Base-by-base conservation (phyloP, 2,888 invertebrate species). In the Oscheius myriophilus region DNA sequence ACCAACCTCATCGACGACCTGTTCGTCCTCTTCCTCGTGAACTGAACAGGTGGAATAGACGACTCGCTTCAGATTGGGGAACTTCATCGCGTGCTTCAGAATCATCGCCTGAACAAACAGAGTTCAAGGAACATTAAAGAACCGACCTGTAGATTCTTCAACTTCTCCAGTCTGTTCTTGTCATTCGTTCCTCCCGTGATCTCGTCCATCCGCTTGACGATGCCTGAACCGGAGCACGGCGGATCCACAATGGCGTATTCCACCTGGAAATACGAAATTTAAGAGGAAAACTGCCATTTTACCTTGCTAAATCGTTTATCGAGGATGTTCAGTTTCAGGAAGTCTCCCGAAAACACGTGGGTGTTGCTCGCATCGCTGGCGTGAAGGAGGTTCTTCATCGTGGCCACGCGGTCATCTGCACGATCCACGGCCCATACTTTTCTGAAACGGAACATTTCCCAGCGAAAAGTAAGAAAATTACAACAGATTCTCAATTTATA, bases 11-110 rank as follows among this genome's bases (percentile, higher is more conserved):
- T 91, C 90, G 0, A 95, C 90, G 0, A 98, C 96, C 79, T 91
- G 89, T 88, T 98, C 98, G 87, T 98, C 98, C 89, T 96, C 96
- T 88, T 93, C 92, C 0, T 91, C 90, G 86, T 92, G 91, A 12
- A 94, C 84, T 0, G 97, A 98, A 86, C 98, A 98, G 0, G 98
- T 98, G 46, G 96, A 97, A 87, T 98, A 98, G 2, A 96, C 92
- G 18, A 98, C 91, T 67, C 92, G 90, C 85, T 93, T 92, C 0
- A 91, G 93, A 69, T 90, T 90, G 0, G 95, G 93, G 87, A 95
- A 96, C 58, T 71, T 76, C 87, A 97, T 91, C 0, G 96, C 95
- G 87, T 94, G 93, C 67, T 91, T 91, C 0, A 99, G 89, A 68
- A 97, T 91, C 86, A 92, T 91, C 26, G 91, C 91, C 89, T 96